Percentiles rank a stretch among this genome's conserved stretches.
phyloP scores from a whole-genome alignment of 1,140 invertebrate species.

The Melitaea cinxia region DNA sequence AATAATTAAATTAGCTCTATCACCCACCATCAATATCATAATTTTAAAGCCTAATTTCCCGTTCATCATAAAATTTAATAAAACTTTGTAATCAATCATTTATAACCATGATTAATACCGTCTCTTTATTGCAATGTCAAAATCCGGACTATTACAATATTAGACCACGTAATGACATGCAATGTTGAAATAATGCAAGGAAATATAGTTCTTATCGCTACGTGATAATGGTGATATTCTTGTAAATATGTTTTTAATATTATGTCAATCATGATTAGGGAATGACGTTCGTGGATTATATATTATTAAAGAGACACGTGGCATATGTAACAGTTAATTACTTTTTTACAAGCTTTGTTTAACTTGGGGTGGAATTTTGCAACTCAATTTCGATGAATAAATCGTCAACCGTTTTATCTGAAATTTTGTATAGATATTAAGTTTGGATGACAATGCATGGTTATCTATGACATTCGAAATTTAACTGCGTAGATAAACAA shows the following conservation, averaged over 20 bases:
- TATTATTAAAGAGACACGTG: neutral
- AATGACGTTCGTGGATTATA: neutral
- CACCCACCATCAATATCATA: too few species aligned
- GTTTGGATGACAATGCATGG: too few species aligned
- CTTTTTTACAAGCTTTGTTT: too few species aligned
- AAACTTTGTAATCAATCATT: neutral
- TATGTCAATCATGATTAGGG: slow-evolving; percentile 2
- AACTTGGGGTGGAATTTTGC: too few species aligned
- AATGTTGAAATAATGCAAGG: neutral
- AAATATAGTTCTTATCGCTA: neutral
- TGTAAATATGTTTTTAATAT: neutral
- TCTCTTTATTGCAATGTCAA: neutral
- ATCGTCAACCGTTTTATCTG: too few species aligned
- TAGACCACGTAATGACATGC: neutral
- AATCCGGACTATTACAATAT: neutral
- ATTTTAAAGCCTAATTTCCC: too few species aligned
- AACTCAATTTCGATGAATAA: too few species aligned
- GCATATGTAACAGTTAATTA: too few species aligned
- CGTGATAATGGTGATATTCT: neutral
- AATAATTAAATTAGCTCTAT: too few species aligned
- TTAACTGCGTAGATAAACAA: too few species aligned
- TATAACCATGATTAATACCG: neutral
- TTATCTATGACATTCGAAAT: too few species aligned
- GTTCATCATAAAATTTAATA: neutral
- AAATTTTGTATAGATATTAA: too few species aligned